Evolutionary conservation across 2,888 invertebrate species (phyloP), one percentile per base, ranked within the genome.

Genomic region (Balanococcus diminutus): DNA sequence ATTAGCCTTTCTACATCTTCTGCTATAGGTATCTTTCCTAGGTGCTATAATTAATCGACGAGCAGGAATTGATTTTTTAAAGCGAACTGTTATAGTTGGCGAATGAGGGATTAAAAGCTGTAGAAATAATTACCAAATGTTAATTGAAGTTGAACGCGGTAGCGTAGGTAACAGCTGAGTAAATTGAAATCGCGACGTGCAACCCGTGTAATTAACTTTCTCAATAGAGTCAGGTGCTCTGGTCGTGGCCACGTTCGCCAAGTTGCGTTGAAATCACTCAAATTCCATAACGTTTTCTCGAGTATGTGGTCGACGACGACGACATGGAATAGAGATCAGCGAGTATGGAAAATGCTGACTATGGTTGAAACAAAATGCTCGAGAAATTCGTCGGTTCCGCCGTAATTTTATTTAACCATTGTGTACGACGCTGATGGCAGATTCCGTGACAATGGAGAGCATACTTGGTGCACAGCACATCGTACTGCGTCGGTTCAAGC

Each of bases 371-470:
- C 56, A 56, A 56, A 56, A 56, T 56, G n/a, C 8, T 56, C 56
- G 56, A 56, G 56, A 56, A 56, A 56, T 56, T 56, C 22, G 19
- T 36, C 75, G 75, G 75, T 36, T 79, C 16, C 75, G 75, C 3
- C 9, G 75, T 79, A 79, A 79, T 79, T 79, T 19, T n/a, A n/a
- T 31, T 31, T 31, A 72, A 28, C 25, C 28, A 67, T 32, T 75
- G 75, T 75, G 51, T 51, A 32, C 2, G n/a, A 19, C n/a, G 51
- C 4, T n/a, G 51, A 51, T 51, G 51, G 75, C 75, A 11, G 75
- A 75, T 75, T 75, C 31, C 75, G 32, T 75, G 75, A 75, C 75
- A 75, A 32, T 32, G 75, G 51, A 1, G n/a, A n/a, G n/a, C n/a
- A n/a, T n/a, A n/a, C n/a, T 36, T 36, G 36, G 36, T 36, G 36